Conservation (phyloP, 2,113 vertebrate genomes). For the Phycodurus eques region DNA sequence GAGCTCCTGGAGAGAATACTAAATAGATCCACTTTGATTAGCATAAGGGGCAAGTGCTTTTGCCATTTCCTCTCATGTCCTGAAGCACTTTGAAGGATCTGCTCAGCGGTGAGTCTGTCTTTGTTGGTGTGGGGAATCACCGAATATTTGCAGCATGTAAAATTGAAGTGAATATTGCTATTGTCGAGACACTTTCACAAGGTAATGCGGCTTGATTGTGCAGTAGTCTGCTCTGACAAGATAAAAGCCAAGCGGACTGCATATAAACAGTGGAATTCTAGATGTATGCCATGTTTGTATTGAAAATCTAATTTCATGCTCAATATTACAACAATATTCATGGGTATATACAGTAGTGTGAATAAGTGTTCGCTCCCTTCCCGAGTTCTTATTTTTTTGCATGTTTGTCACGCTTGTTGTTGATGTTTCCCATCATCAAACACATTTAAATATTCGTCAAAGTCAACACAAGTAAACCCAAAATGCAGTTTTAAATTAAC, state of each 20-base stretch:
- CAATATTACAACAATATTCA: background rate
- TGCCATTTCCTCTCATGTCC: conserved; percentile 29
- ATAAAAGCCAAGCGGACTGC: conserved; percentile 22
- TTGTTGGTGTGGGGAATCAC: conserved; percentile 8
- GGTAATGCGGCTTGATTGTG: conserved; percentile 14
- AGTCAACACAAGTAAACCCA: no score
- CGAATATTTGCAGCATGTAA: conserved; percentile 5
- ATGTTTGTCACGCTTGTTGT: no score
- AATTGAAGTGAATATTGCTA: conserved; percentile 14
- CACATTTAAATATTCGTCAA: no score
- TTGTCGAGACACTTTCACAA: conserved; percentile 14
- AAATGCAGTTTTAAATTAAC: no score
- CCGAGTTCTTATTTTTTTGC: no score
- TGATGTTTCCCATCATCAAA: no score
- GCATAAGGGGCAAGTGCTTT: conserved; percentile 27
- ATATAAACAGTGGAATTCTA: conserved; percentile 1
- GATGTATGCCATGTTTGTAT: background rate
- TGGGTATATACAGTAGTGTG: background rate
- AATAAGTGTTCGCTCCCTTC: no score
- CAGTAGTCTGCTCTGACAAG: conserved; percentile 6
- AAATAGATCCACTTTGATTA: conserved; percentile 36
- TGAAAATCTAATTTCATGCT: background rate
- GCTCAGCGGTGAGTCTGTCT: conserved; percentile 13
- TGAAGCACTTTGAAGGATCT: conserved; percentile 20
- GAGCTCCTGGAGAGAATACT: conserved; percentile 35